Base-by-base conservation (phyloP, 1,140 invertebrate species). In the Conopomorpha cramerella region DNA sequence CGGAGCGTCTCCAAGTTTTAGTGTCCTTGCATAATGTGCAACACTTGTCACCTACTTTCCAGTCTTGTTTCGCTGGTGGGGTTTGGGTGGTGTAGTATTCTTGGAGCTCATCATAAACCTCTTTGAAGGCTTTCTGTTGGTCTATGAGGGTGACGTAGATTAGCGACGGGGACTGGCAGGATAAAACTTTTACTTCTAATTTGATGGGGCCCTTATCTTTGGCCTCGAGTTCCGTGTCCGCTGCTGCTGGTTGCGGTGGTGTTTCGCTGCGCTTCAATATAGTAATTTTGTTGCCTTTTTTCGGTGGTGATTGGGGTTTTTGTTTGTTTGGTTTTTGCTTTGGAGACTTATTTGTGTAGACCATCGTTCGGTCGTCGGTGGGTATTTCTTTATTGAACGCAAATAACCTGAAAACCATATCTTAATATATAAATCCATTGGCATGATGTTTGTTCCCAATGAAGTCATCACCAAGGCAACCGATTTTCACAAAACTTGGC, bases 1-100 rank as follows among this genome's bases (percentile, higher is more conserved):
- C 51, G 0, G 66, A 82, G 0, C 84, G 70, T 25, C 76, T 74
- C 68, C 81, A 85, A 2, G 54, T 58, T 17, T 78, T 73, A 1
- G 73, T 74, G 8, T 72, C 68, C 1, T 17, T 31, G 3, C 71
- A 79, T 18, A 78, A 56, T 0, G 73, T 70, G 8, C 70, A 78
- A 43, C 82, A 84, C 11, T 60, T 45, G 8, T 79, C 63, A 0
- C 59, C 65, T 3, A 71, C 45, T 15, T 57, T 46, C 78, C 78
- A 81, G 0, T 52, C 40, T 3, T 46, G 39, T 42, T 72, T 60
- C 0, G 41, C 14, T 25, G 50, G 39, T 0, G 43, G 31, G 8
- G 49, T 41, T 2, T 57, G 48, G 8, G 49, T 62, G 0, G 49
- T 41, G 32, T 84, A 84, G 46, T 79, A 78, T 10, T 62, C 56